A percentile compares a stretch with the other conserved stretches of the same genome.
phyloP scores from a whole-genome alignment of 37 sponge, comb jelly and placozoan genomes.

The Diacarnus erythraeanus region DNA sequence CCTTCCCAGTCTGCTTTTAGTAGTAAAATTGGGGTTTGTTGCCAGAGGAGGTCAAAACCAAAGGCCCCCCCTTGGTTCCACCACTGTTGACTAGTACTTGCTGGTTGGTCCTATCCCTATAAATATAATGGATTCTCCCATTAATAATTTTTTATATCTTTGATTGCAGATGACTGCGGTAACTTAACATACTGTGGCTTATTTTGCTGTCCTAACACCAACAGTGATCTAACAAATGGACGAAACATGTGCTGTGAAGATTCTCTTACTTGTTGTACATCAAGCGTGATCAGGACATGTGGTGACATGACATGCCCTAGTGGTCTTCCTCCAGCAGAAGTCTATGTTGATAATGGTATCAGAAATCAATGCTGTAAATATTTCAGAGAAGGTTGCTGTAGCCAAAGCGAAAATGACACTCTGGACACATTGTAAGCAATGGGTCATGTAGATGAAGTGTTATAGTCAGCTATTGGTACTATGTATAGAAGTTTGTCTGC shows the following conservation, averaged over 20 bases:
- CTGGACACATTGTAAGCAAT: constrained; percentile 15
- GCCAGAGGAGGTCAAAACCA: no score
- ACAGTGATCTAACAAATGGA: neutral
- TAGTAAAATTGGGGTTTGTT: no score
- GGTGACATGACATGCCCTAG: constrained; percentile 2
- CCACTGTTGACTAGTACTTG: no score
- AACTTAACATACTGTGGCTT: neutral
- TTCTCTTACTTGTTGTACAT: neutral
- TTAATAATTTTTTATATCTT: no score
- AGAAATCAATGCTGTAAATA: constrained; percentile 33
- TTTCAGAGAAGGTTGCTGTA: constrained; percentile 41
- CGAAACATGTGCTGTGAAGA: neutral
- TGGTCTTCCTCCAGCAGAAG: neutral
- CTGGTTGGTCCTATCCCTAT: no score
- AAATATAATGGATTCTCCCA: neutral
- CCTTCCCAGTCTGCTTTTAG: no score
- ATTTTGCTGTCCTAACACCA: neutral
- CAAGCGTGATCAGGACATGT: neutral
- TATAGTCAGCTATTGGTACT: no score
- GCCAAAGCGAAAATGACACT: constrained; percentile 49
- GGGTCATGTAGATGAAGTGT: neutral
- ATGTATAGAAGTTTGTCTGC: no score
- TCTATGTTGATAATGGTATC: neutral
- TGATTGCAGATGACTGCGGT: no score
- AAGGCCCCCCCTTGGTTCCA: no score